Evolutionary conservation across 2,113 vertebrate genomes (phyloP).

Genomic region (Corynorhinus townsendii): DNA sequence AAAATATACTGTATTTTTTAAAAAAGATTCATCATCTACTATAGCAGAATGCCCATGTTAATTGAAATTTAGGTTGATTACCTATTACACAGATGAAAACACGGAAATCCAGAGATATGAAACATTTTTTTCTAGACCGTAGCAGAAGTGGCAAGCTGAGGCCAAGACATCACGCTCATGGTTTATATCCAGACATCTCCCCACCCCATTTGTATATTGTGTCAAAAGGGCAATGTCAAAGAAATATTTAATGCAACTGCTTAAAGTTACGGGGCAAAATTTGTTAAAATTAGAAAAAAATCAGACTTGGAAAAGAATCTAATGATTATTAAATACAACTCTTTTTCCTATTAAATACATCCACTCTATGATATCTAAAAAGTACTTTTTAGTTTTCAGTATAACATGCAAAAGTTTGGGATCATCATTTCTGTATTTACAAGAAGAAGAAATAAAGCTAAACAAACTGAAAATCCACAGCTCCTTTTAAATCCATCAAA

Average conservation of each 20-base stretch:
- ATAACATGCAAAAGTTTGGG: neutral
- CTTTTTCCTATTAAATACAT: neutral
- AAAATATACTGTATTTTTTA: no score
- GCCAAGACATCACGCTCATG: neutral
- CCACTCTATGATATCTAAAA: neutral
- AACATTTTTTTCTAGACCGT: neutral
- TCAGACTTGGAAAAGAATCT: neutral
- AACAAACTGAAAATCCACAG: neutral
- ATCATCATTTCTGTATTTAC: neutral
- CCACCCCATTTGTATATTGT: neutral
- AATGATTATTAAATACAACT: neutral
- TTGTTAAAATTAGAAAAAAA: neutral
- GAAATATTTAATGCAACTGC: neutral
- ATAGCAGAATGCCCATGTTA: neutral
- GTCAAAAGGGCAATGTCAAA: slow-evolving; percentile 10
- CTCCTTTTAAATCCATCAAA: neutral
- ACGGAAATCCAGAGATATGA: neutral
- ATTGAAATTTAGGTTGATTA: neutral
- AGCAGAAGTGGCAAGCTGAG: neutral
- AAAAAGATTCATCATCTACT: neutral
- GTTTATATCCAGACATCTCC: neutral
- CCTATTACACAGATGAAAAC: neutral
- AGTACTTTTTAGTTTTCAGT: neutral
- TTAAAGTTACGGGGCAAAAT: neutral
- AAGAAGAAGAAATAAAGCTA: neutral